Conservation (phyloP, 2,888 invertebrate species). For the Hylaea fasciaria region DNA sequence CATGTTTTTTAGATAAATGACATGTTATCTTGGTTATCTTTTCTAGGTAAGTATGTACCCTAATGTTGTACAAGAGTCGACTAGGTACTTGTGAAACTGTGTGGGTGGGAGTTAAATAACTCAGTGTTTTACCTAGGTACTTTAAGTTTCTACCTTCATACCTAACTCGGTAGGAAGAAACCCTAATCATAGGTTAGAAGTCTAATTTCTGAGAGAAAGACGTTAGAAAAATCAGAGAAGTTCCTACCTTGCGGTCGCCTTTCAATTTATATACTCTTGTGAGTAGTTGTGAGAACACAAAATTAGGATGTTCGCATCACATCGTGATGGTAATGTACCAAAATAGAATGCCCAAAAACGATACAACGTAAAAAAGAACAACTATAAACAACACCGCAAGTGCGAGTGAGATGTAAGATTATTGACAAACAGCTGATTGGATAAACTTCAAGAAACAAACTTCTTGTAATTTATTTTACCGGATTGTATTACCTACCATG, state of each 20-base stretch:
- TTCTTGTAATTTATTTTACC: conserved; percentile 2
- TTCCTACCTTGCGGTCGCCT: conserved; percentile 64
- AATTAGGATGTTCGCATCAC: conserved; percentile 77
- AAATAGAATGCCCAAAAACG: conserved; percentile 84
- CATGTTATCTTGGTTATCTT: too few relatives aligned
- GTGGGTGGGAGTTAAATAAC: too few relatives aligned
- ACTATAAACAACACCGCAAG: conserved; percentile 57
- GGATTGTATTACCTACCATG: background rate
- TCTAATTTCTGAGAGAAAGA: background rate
- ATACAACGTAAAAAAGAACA: conserved; percentile 71
- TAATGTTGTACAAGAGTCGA: too few relatives aligned
- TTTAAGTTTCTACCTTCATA: background rate
- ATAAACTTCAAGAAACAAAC: conserved; percentile 40
- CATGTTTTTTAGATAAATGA: too few relatives aligned
- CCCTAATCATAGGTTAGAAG: conserved; percentile 8
- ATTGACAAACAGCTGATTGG: conserved; percentile 83
- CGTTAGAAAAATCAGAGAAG: conserved; percentile 6
- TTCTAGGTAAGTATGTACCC: too few relatives aligned
- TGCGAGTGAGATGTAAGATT: conserved; percentile 67
- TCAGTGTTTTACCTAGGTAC: too few relatives aligned
- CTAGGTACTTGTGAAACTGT: too few relatives aligned
- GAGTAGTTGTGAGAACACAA: conserved; percentile 70
- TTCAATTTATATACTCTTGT: conserved; percentile 61
- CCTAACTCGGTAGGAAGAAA: background rate
- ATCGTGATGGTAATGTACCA: conserved; percentile 83